Conservation (phyloP, 2,797 vertebrate species). For the Gephyroberyx darwinii region DNA sequence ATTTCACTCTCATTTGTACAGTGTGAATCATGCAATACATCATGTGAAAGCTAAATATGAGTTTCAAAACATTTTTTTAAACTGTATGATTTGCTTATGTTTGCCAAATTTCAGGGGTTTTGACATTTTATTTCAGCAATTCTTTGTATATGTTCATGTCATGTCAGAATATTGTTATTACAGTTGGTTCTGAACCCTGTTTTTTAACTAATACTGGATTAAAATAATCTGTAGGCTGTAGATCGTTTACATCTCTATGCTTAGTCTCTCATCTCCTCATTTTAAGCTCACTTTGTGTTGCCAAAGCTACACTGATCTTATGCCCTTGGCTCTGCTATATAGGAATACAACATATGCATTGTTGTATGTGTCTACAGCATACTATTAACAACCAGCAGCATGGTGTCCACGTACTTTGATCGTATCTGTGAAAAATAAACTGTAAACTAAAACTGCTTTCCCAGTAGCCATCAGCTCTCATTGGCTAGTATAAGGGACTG, state of each 20-base stretch:
- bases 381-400: slow-evolving; percentile 8
- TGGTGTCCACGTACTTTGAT: not conserved
- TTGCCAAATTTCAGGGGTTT: not conserved
- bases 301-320: slow-evolving; percentile 22
- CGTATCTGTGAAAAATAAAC: slow-evolving; percentile 42
- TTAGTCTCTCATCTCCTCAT: slow-evolving; percentile 42
- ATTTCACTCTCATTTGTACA: not conserved
- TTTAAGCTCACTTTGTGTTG: slow-evolving; percentile 17
- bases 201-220: slow-evolving; percentile 66
- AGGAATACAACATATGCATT: slow-evolving; percentile 48
- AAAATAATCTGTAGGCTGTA: slow-evolving; percentile 63
- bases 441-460: slow-evolving; percentile 53
- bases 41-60: not conserved
- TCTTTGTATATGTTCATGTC: slow-evolving; percentile 3
- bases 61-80: not conserved
- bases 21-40: not conserved
- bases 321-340: slow-evolving; percentile 38
- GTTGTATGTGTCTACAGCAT: not conserved
- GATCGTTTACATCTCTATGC: slow-evolving; percentile 52
- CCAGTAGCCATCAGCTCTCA: slow-evolving; percentile 54
- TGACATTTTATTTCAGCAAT: not conserved
- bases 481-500: slow-evolving; percentile 69
- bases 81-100: not conserved
- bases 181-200: slow-evolving; percentile 8
- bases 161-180: not conserved